Evolutionary conservation across 92 coral and sea anemone species (phyloP).

Genomic region (Virgularia gustaviana): DNA sequence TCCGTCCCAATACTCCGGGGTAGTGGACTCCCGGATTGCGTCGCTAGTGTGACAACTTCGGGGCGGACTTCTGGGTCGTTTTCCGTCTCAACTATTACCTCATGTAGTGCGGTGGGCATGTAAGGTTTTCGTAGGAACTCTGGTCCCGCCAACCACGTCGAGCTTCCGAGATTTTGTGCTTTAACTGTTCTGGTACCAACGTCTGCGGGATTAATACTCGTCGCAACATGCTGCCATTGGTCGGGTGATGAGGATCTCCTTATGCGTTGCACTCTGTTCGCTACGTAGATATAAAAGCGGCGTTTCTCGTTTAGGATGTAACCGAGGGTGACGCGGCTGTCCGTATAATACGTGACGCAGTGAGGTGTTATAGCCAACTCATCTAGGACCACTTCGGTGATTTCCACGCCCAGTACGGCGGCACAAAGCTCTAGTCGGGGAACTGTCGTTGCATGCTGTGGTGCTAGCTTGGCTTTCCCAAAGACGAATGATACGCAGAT

Average conservation of each 20-base stretch:
- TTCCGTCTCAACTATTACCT: not conserved
- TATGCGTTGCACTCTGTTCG: conserved; percentile 47
- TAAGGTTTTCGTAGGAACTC: conserved; percentile 28
- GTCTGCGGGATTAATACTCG: conserved; percentile 50
- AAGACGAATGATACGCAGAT: conserved; percentile 49
- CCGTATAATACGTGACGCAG: conserved; percentile 39
- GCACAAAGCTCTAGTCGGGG: conserved; percentile 50
- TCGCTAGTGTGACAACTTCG: conserved; percentile 2
- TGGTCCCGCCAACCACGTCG: conserved; percentile 51
- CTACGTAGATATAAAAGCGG: conserved; percentile 45
- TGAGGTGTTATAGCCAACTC: conserved; percentile 37
- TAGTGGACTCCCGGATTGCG: conserved; percentile 3
- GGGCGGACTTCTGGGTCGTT: conserved; percentile 39
- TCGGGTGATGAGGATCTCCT: conserved; percentile 45
- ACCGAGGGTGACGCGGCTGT: conserved; percentile 47
- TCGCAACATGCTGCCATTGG: conserved; percentile 47
- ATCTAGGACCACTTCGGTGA: conserved; percentile 31
- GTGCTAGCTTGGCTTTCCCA: conserved; percentile 54
- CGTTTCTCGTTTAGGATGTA: conserved; percentile 42
- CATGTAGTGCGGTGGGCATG: not conserved
- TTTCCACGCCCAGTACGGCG: conserved; percentile 45
- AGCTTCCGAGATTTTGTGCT: conserved; percentile 27
- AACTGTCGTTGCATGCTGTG: conserved; percentile 43
- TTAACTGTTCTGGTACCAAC: conserved; percentile 47
- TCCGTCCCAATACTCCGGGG: not conserved